Evolutionary conservation across 2,888 invertebrate genomes (phyloP).

Genomic region (Himalopsyche kuldschensis): DNA sequence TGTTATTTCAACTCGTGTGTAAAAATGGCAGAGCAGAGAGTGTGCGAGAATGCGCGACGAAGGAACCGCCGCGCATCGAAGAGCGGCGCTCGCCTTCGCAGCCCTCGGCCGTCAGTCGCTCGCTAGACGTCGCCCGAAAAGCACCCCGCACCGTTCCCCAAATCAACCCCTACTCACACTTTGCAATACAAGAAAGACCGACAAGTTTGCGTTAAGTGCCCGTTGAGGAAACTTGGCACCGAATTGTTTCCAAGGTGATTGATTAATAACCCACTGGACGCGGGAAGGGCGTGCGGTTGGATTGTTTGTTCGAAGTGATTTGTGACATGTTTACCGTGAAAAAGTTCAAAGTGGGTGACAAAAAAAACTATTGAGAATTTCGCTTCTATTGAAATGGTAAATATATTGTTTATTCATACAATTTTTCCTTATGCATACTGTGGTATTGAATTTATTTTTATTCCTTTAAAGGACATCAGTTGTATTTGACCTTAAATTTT

Average conservation of each 20-base stretch:
- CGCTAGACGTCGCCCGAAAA: slow-evolving; percentile 11
- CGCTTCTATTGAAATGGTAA: background rate
- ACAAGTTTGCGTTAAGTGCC: background rate
- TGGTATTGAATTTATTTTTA: background rate
- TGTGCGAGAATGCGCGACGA: background rate
- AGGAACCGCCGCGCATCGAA: background rate
- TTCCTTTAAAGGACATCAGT: background rate
- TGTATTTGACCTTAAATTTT: background rate
- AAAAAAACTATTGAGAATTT: slow-evolving; percentile 4
- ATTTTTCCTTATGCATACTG: background rate
- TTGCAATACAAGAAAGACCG: background rate
- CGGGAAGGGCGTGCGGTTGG: background rate
- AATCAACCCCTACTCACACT: background rate
- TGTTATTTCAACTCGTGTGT: background rate
- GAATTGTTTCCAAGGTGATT: background rate
- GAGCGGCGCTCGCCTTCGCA: background rate
- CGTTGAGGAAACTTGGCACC: background rate
- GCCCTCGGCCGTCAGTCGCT: slow-evolving; percentile 18
- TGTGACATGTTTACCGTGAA: background rate
- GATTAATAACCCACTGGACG: background rate
- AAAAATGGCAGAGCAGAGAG: background rate
- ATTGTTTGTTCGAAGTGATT: background rate
- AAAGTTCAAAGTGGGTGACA: slow-evolving; percentile 7
- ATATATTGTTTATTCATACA: background rate
- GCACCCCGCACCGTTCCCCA: slow-evolving; percentile 4